Base-by-base conservation (phyloP, 2,797 vertebrate species). In the Hydrocynus forskahlii region DNA sequence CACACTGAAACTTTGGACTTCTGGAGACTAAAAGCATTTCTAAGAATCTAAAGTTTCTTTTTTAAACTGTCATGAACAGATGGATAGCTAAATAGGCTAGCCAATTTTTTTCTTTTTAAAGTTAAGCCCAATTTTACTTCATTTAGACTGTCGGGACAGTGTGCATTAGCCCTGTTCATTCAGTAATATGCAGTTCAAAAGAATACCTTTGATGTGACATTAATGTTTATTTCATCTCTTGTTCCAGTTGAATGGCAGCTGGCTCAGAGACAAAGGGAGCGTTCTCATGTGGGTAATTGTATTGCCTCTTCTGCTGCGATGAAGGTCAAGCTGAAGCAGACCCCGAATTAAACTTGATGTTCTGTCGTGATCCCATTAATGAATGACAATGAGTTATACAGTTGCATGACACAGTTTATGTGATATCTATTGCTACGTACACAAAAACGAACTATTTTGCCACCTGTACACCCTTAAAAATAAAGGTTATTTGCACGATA, bases 1-100 rank as follows among this genome's bases (percentile, higher is more conserved):
- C 86, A 87, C 79, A 73, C 88, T 52, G 23, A 67, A 73, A 75
- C 35, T 71, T 40, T 69, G 88, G 87, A 90, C 29, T 88, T 84
- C 89, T 91, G 90, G 88, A 90, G 87, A 79, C 48, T 50, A 50
- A 50, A 50, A 50, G 43, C 48, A 64, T 35, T 17, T 9, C 59
- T 25, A 14, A 14, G 1, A 45, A 68, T 12, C 48, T 50, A 10
- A 43, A 43, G 43, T 6, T 43, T 43, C 5, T 14, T 21, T 40
- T 48, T 68, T 48, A 2, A 69, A 23, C 48, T 70, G 14, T 7
- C 12, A 21, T 7, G 29, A 17, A 6, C 7, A 6, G 17, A 67
- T 10, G 29, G 14, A 66, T 35, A 40, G 5, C 40, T 10, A 67
- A 69, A 69, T 23, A 52, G 19, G 38, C n/a, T 35, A 35, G 66